These are phyloP conservation scores for Helicoverpa assulta DNA, from an alignment of 2,888 invertebrate species.

Conservation along the genomic window DNA sequence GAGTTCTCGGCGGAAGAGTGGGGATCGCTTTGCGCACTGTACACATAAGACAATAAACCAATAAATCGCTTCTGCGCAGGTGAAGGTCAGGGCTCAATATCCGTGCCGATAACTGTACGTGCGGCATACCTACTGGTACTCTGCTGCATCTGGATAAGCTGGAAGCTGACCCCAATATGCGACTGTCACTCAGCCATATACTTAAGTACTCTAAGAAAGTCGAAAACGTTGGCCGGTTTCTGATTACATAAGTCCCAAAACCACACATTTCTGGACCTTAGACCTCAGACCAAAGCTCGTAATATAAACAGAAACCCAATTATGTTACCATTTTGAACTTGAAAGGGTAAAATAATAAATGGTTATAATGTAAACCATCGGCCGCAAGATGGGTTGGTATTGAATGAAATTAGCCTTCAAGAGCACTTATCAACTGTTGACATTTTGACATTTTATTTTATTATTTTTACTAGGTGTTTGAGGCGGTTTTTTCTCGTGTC, in stretches of 20 bases:
- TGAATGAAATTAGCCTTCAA: conserved; percentile 5
- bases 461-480: neutral
- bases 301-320: conserved; percentile 10
- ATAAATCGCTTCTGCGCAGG: too few species aligned
- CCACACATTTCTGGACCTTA: neutral
- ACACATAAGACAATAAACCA: too few species aligned
- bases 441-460: neutral
- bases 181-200: too few species aligned
- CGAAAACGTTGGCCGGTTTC: neutral
- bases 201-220: neutral
- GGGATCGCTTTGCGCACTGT: too few species aligned
- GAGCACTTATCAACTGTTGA: neutral
- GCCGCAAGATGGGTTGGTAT: neutral
- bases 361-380: conserved; percentile 19
- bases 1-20: too few species aligned
- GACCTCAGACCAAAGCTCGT: neutral
- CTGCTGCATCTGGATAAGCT: too few species aligned
- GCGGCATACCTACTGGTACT: too few species aligned
- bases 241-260: neutral
- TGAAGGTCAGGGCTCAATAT: too few species aligned
- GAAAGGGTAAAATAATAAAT: conserved; percentile 32
- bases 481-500: too few species aligned
- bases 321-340: conserved; percentile 2
- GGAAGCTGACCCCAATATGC: too few species aligned
- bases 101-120: too few species aligned